Percentiles rank a stretch among this genome's conserved stretches.
phyloP scores from a whole-genome alignment of 2,113 vertebrate genomes.

The Salvator merianae region DNA sequence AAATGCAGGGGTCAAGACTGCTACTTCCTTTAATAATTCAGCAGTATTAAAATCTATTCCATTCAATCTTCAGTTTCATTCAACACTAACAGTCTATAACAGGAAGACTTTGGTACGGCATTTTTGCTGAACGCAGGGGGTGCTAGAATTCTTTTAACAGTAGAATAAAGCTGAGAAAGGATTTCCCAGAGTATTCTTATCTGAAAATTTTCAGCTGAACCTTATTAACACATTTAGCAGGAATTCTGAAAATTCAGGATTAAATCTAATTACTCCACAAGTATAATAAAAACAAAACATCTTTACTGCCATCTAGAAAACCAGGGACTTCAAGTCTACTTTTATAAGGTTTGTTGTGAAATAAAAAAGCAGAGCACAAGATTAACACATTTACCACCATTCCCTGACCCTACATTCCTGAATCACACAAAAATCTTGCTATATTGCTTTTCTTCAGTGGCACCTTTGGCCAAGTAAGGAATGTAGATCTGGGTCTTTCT shows the following conservation, averaged over 20 bases:
- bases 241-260: constrained; percentile 7
- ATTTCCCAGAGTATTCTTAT: not conserved
- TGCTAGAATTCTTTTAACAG: not conserved
- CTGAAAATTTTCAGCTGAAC: not conserved
- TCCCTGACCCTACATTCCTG: not conserved
- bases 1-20: not conserved
- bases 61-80: not conserved
- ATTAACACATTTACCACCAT: fast-evolving
- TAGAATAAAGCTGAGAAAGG: not conserved
- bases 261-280: constrained; percentile 13
- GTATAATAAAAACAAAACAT: constrained; percentile 1
- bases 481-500: not conserved
- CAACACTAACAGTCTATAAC: not conserved
- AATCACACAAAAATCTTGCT: not conserved
- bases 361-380: not conserved
- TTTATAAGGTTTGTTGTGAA: constrained; percentile 15
- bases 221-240: not conserved
- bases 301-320: constrained; percentile 25
- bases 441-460: not conserved
- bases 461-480: not conserved
- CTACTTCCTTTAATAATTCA: not conserved
- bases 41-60: not conserved
- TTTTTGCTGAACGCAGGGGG: too few relatives aligned
- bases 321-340: constrained; percentile 8
- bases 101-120: too few relatives aligned